These are phyloP conservation scores for Peromyscus aztecus DNA, from an alignment of 2,797 vertebrate genomes.

Conservation along the genomic window DNA sequence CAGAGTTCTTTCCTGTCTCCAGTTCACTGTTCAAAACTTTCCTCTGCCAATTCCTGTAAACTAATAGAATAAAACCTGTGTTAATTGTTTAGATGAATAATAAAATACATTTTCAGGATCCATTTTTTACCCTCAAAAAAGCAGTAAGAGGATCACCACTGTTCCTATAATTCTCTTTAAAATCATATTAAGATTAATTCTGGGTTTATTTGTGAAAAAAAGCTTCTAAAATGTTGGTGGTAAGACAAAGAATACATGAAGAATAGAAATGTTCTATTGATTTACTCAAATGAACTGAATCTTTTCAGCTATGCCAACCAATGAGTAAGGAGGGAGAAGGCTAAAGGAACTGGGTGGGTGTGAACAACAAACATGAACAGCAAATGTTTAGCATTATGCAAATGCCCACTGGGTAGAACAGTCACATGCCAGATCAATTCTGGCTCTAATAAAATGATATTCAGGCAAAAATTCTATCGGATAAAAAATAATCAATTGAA, in stretches of 20 bases:
- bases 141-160: not conserved
- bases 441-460: constrained; percentile 69
- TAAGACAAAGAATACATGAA: constrained; percentile 1
- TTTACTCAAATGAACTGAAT: constrained; percentile 65
- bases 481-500: constrained; percentile 33
- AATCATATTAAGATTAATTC: not conserved
- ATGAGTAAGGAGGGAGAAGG: constrained; percentile 70
- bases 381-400: constrained; percentile 75
- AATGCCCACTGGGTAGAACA: constrained; percentile 48
- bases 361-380: constrained; percentile 69
- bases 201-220: not conserved
- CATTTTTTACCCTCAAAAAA: constrained; percentile 25
- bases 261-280: constrained; percentile 61
- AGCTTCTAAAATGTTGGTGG: not conserved
- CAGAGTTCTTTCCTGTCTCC: constrained; percentile 65
- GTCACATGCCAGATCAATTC: not conserved
- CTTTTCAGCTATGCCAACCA: constrained; percentile 63
- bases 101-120: constrained; percentile 33
- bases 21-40: constrained; percentile 63
- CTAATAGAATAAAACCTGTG: constrained; percentile 53
- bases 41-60: constrained; percentile 61
- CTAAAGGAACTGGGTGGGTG: constrained; percentile 67
- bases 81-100: constrained; percentile 41
- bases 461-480: constrained; percentile 61
- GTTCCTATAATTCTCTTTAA: not conserved